phyloP scores from a whole-genome alignment of 2,888 invertebrate species.

The Rotaria macrura region DNA sequence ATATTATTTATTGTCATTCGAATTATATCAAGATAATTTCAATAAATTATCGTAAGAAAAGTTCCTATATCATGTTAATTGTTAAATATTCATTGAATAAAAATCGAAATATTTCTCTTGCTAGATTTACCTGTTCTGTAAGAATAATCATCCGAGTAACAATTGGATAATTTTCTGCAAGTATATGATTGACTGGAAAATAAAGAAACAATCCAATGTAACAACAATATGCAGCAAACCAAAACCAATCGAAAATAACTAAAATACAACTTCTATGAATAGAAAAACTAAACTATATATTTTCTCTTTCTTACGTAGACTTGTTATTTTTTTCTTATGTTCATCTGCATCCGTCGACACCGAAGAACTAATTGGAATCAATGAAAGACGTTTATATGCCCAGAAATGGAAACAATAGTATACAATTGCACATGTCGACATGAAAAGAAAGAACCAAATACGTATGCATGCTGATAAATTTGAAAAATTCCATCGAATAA shows the following conservation, averaged over 20 bases:
- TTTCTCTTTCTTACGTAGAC: background rate
- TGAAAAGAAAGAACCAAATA: conserved; percentile 24
- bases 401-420: conserved; percentile 28
- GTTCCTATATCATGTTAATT: no score
- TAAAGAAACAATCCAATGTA: conserved; percentile 45
- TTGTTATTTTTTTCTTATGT: background rate
- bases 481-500: conserved; percentile 31
- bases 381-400: background rate
- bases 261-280: background rate
- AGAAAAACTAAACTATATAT: background rate
- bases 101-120: no score
- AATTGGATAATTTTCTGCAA: conserved; percentile 53
- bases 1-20: no score
- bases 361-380: background rate
- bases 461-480: conserved; percentile 23
- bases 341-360: background rate
- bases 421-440: conserved; percentile 15
- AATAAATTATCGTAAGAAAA: no score
- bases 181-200: conserved; percentile 46
- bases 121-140: conserved; percentile 55
- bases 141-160: conserved; percentile 55
- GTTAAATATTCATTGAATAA: no score
- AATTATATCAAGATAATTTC: no score
- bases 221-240: conserved; percentile 42
- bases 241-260: conserved; percentile 40